A percentile compares a stretch with the other conserved stretches of the same genome.
Evolutionary conservation across 1,140 invertebrate genomes (phyloP).

Genomic region (Hyles euphorbiae): DNA sequence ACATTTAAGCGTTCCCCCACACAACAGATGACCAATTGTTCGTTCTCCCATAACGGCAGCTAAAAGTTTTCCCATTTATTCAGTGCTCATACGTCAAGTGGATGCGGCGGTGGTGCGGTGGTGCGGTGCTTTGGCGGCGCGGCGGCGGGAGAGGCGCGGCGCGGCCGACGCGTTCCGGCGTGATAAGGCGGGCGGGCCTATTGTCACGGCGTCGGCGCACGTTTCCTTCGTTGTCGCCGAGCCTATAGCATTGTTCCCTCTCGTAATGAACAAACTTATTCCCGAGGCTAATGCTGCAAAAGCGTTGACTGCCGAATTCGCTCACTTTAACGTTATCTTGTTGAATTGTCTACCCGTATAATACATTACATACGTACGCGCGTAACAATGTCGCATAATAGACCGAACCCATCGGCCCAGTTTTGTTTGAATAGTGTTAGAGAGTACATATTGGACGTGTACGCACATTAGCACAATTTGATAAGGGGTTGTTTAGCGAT

Average conservation of each 20-base stretch:
- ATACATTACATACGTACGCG: conserved; percentile 26
- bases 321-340: conserved; percentile 53
- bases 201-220: conserved; percentile 69
- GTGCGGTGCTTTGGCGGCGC: conserved; percentile 11
- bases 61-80: conserved; percentile 75
- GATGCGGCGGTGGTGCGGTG: conserved; percentile 26
- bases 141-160: conserved; percentile 17
- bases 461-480: conserved; percentile 48
- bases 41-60: conserved; percentile 54
- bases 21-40: conserved; percentile 71
- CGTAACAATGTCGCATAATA: conserved; percentile 38
- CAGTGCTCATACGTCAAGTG: conserved; percentile 68
- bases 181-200: conserved; percentile 62
- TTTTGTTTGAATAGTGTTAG: conserved; percentile 61
- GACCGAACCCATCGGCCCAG: conserved; percentile 44
- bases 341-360: conserved; percentile 46
- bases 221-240: conserved; percentile 67
- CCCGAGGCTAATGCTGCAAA: conserved; percentile 61
- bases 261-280: conserved; percentile 73
- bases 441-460: conserved; percentile 41
- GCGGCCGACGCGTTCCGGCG: conserved; percentile 55
- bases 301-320: conserved; percentile 53
- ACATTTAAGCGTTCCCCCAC: conserved; percentile 40
- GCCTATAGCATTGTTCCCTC: conserved; percentile 63
- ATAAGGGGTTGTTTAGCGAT: conserved; percentile 51